Conservation (phyloP, 2,888 invertebrate genomes). For the Nomada fucata region DNA sequence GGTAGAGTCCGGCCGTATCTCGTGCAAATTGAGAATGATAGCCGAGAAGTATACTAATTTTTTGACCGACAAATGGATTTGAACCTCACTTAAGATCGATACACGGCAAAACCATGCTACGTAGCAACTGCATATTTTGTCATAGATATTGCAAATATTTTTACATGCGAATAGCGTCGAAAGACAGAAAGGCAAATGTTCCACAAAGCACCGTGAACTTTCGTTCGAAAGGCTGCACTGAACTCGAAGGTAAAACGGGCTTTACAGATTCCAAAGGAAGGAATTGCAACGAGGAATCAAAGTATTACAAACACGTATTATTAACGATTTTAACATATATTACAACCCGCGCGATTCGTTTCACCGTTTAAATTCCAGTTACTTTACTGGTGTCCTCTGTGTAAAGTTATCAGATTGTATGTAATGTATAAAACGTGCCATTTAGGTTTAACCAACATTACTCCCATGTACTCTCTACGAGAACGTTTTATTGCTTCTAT, state of each 20-base stretch:
- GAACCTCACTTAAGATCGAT: constrained; percentile 26
- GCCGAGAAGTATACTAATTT: constrained; percentile 5
- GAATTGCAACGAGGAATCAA: constrained; percentile 64
- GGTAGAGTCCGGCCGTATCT: background rate
- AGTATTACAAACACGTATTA: constrained; percentile 77
- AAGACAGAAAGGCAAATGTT: constrained; percentile 57
- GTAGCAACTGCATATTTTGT: constrained; percentile 62
- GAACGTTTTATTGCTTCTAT: constrained; percentile 47
- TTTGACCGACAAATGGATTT: constrained; percentile 16
- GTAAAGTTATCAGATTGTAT: constrained; percentile 71
- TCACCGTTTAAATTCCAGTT: constrained; percentile 57
- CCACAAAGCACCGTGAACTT: constrained; percentile 59
- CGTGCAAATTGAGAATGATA: background rate
- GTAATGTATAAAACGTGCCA: constrained; percentile 78
- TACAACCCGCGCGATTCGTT: constrained; percentile 38
- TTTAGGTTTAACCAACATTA: constrained; percentile 72
- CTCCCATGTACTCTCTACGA: constrained; percentile 24
- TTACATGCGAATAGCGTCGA: constrained; percentile 73
- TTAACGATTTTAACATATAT: constrained; percentile 66
- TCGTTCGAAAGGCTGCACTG: constrained; percentile 65
- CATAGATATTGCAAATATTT: constrained; percentile 80
- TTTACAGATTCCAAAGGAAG: constrained; percentile 54
- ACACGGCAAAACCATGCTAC: constrained; percentile 52
- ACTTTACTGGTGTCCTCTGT: constrained; percentile 41
- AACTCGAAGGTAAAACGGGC: constrained; percentile 69